Evolutionary conservation across 2,113 vertebrate genomes (phyloP).

Genomic region (Dasyornis broadbenti): DNA sequence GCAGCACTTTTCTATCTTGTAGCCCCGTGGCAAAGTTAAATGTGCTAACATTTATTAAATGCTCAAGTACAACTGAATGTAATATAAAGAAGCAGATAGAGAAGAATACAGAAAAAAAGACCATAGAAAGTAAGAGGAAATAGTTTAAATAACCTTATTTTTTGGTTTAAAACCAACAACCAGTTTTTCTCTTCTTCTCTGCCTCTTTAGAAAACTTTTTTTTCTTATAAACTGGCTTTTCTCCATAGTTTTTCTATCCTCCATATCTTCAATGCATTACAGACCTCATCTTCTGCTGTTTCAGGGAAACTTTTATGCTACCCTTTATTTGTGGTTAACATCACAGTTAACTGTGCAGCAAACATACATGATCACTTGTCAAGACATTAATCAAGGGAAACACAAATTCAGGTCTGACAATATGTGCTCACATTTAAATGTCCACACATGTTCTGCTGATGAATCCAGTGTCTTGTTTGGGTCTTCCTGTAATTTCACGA

Average conservation of each 20-base stretch:
- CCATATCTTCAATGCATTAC: neutral
- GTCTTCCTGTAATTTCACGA: slow-evolving; percentile 30
- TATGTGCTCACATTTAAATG: slow-evolving; percentile 32
- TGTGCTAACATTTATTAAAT: neutral
- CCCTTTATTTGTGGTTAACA: neutral
- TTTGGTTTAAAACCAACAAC: neutral
- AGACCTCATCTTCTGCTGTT: neutral
- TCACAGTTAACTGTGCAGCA: neutral
- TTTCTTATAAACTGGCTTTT: neutral
- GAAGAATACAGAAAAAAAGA: neutral
- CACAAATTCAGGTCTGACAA: neutral
- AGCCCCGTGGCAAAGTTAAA: neutral
- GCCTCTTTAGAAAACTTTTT: neutral
- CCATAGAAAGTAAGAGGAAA: neutral
- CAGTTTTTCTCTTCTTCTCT: neutral
- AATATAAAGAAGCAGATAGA: neutral
- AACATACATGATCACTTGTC: neutral
- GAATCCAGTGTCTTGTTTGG: neutral
- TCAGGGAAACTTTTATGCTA: neutral
- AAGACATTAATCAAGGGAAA: neutral
- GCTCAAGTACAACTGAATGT: neutral
- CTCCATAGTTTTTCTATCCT: neutral
- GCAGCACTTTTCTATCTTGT: neutral
- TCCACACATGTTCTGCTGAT: neutral
- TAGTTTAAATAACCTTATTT: neutral